Evolutionary conservation across 2,797 vertebrate genomes (phyloP), one percentile per base, ranked within the genome.

Genomic region (Babyrousa celebensis): DNA sequence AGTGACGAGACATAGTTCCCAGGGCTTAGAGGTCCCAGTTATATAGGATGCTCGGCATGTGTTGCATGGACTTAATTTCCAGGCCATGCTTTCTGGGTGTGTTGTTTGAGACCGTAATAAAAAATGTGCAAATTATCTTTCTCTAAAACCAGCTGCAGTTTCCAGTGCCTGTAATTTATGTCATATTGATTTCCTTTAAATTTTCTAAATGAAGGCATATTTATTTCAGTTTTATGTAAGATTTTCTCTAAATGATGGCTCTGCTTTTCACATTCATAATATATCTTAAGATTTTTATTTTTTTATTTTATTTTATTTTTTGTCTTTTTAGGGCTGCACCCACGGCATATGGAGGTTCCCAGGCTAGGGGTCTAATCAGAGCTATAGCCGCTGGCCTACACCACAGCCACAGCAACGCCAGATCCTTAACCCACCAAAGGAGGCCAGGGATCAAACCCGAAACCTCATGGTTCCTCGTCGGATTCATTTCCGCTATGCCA

Each of bases 201-300:
- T 89, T 93, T 97, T 12, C 78, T 70, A 93, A 95, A 77, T 78
- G 18, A 96, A 87, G 79, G 95, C 43, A 82, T 65, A 79, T 93
- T 96, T 48, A 87, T 88, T 70, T 95, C 71, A 54, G 36, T 91
- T 97, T 94, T 77, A 83, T 87, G 91, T 89, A 60, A 89, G 60
- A 72, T 27, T 14, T 11, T 25, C 12, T 82, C 74, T 83, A 90
- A 71, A 95, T 5, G 54, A 12, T 83, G 67, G 1, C 36, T 40
- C 60, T 85, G 80, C 14, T 58, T 97, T 93, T 92, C 23, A 21
- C 20, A 95, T 84, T 84, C 68, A 17, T 32, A 12, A n/a, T 74
- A 12, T 32, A 23, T 83, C 36, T 75, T 92, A 58, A 9, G 54
- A 56, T 56, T 17, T 56, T 56, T 56, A 14, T 56, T 56, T 56